Evolutionary conservation across 2,797 vertebrate species (phyloP), one percentile per base, ranked within the genome.

Genomic region (Taeniopygia guttata): DNA sequence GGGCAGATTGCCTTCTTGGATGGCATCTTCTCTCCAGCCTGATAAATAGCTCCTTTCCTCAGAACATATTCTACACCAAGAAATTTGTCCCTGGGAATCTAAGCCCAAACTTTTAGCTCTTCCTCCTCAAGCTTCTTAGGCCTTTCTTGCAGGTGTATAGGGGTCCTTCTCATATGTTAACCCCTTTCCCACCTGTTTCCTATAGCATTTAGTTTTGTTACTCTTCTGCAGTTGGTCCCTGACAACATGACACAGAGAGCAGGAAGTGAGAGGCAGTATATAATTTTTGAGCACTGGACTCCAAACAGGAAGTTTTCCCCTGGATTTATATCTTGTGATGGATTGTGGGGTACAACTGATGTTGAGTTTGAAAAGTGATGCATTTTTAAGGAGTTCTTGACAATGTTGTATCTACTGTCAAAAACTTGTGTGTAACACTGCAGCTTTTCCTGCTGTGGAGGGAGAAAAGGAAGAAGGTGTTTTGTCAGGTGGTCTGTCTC

Each of bases 221-320:
- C 9, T 27, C 27, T 80, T 69, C 72, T 43, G n/a, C 3, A 1
- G 43, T 51, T 16, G 60, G 46, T 18, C 29, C 32, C n/a, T 72
- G 62, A 26, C 3, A 8, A 4, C 9, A 13, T 0, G 0, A 27
- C 25, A 26, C 0, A 1, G 42, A 64, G 34, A 45, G 54, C 0
- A 3, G 58, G 38, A 67, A 29, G 16, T 5, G 3, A 17, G 13
- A 36, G 75, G 29, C 16, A 63, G 42, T 18, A 48, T n/a, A 13
- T 4, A 38, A 23, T 21, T 91, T 17, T 63, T 48, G 54, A n/a
- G 36, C 23, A 7, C 46, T 49, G 42, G 26, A 11, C 23, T 84
- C 18, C 43, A n/a, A 72, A 56, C 13, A 62, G 32, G 14, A 20
- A 66, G 2, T 49, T 79, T 81, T 3, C 26, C 4, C 16, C 27